phyloP scores from a whole-genome alignment of 1,140 invertebrate species.

The Drosophila baimaii region DNA sequence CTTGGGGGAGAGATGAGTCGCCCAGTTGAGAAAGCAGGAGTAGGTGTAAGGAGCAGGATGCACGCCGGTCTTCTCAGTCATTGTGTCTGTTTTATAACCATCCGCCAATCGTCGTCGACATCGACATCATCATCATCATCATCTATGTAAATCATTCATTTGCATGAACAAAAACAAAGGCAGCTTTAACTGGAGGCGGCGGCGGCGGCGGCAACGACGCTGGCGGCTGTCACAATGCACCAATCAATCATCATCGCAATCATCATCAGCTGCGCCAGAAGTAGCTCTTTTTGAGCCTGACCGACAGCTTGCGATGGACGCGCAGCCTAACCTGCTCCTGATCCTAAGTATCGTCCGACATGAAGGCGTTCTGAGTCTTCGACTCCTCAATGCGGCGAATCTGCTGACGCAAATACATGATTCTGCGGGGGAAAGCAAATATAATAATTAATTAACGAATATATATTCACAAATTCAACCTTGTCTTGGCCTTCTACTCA shows the following conservation, averaged over 20 bases:
- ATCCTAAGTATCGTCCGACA: slow-evolving; percentile 84
- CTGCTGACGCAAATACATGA: slow-evolving; percentile 95
- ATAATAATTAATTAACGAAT: neutral
- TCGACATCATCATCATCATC: neutral
- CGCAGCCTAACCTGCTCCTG: slow-evolving; percentile 81
- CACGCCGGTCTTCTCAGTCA: slow-evolving; percentile 32
- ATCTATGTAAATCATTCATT: slow-evolving; percentile 1
- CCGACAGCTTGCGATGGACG: slow-evolving; percentile 78
- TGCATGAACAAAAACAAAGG: slow-evolving; percentile 17
- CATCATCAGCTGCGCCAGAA: slow-evolving; percentile 79
- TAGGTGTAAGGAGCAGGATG: slow-evolving; percentile 38
- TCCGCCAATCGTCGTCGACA: slow-evolving; percentile 28
- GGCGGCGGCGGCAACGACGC: slow-evolving; percentile 1
- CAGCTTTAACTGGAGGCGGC: slow-evolving; percentile 21
- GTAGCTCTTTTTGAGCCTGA: slow-evolving; percentile 78
- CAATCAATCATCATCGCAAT: slow-evolving; percentile 56
- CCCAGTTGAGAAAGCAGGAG: slow-evolving; percentile 23
- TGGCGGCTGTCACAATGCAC: slow-evolving; percentile 10
- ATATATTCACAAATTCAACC: no score
- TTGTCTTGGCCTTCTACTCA: no score
- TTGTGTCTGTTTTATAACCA: slow-evolving; percentile 24
- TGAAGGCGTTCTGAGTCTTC: slow-evolving; percentile 95
- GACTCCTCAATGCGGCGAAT: slow-evolving; percentile 94
- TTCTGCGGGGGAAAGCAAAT: slow-evolving; percentile 85
- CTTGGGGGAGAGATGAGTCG: slow-evolving; percentile 21